Evolutionary conservation across 2,797 vertebrate species (phyloP).

Genomic region (Rhinatrema bivittatum): DNA sequence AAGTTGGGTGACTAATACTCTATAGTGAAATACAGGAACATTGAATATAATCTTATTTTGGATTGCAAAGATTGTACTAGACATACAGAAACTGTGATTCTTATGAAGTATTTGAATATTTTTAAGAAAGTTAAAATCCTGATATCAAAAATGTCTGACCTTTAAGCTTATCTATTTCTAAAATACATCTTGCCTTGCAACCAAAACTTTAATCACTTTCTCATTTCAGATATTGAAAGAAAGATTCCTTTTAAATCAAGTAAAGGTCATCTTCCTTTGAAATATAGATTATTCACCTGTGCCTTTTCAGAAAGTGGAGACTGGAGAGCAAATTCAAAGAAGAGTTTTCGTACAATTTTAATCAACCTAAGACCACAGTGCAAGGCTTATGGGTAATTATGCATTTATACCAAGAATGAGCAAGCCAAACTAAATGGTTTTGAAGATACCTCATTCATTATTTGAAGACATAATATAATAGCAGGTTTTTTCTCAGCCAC

Average conservation of each 20-base stretch:
- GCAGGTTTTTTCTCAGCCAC: background rate
- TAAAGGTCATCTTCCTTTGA: constrained; percentile 62
- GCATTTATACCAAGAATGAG: constrained; percentile 10
- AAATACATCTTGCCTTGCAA: constrained; percentile 58
- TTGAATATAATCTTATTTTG: constrained; percentile 26
- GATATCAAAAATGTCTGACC: constrained; percentile 56
- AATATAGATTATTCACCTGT: constrained; percentile 50
- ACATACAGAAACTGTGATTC: constrained; percentile 40
- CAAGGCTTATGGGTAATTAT: constrained; percentile 45
- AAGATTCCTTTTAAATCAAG: constrained; percentile 59
- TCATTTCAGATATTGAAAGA: constrained; percentile 60
- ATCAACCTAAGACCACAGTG: constrained; percentile 41
- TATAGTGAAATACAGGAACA: constrained; percentile 37
- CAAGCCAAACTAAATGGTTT: constrained; percentile 32
- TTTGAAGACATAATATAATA: constrained; percentile 12
- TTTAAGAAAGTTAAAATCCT: constrained; percentile 49
- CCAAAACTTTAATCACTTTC: constrained; percentile 60
- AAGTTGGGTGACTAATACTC: constrained; percentile 5
- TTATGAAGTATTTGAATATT: constrained; percentile 50
- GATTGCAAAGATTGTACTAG: constrained; percentile 28
- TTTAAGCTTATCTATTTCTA: constrained; percentile 58
- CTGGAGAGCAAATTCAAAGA: constrained; percentile 30
- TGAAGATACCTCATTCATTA: constrained; percentile 7
- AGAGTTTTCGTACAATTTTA: background rate
- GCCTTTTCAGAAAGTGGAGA: constrained; percentile 30